These are phyloP conservation scores for Thryonomys swinderianus DNA, from an alignment of 2,113 vertebrate genomes.

Conservation along the genomic window DNA sequence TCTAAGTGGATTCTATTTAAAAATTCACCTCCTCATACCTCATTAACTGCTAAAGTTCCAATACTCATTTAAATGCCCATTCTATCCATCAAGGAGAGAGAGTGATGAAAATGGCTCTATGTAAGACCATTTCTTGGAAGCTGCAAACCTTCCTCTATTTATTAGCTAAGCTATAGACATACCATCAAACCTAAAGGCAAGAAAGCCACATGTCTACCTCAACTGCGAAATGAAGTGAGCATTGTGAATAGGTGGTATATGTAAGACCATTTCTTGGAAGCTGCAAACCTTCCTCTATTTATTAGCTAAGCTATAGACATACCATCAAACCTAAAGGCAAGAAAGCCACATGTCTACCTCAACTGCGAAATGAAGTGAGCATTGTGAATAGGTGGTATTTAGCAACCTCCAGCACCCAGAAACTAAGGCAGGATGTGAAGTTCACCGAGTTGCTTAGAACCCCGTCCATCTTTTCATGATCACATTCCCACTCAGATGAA, in stretches of 20 bases:
- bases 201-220: neutral
- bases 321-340: neutral
- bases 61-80: neutral
- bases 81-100: neutral
- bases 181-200: neutral
- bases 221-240: neutral
- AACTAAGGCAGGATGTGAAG: neutral
- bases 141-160: neutral
- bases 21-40: no score
- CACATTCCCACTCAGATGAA: neutral
- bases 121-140: neutral
- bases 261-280: neutral
- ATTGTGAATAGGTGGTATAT: no score
- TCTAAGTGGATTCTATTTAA: neutral
- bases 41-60: neutral
- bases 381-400: no score
- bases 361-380: neutral
- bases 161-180: constrained; percentile 34
- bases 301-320: constrained; percentile 34
- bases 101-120: neutral
- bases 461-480: neutral
- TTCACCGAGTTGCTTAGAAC: neutral
- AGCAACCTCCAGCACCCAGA: neutral
- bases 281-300: neutral
- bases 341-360: neutral